Base-by-base conservation (phyloP, 2,113 vertebrate species). In the Pandion haliaetus region DNA sequence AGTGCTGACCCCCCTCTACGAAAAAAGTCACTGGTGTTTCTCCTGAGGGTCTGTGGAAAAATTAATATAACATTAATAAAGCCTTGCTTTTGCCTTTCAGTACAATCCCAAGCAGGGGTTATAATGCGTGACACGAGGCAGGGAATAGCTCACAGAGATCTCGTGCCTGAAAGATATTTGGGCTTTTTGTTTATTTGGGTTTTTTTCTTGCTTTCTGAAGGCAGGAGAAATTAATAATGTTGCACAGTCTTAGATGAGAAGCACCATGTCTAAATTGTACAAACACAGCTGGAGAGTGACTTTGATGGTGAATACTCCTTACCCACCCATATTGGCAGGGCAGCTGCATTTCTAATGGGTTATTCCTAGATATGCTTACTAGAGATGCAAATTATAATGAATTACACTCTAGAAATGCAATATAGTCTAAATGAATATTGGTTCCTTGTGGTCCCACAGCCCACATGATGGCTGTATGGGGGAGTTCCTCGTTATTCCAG, bases 11-110 rank as follows among this genome's bases (percentile, higher is more conserved):
- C 12, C 23, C 14, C 58, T 47, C 61, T 57, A 15, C 59, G 49
- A 87, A 84, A 94, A 91, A 90, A 65, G 73, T 62, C 57, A 69
- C n/a, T 84, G 45, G 7, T 40, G 5, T 82, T 93, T 96, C 52
- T 90, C 92, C 93, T 42, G 40, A 79, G 49, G 84, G 70, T 76
- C 70, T 85, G 34, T 95, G 70, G 91, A 93, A 96, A 96, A 91
- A 91, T 66, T 85, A 91, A 88, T 93, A 66, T 28, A 67, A 31
- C 66, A 57, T 52, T 79, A 90, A 28, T 49, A 82, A 82, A 96
- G 36, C 42, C 52, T 52, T 18, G 19, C 3, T 25, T 88, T 88
- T 83, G 34, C 38, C 29, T 82, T 93, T 91, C 66, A 57, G 36
- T 65, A 11, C 28, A 42, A 12, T 66, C 40, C 29, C 77, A 79